phyloP scores from a whole-genome alignment of 2,113 vertebrate genomes.

The Herpailurus yagouaroundi region DNA sequence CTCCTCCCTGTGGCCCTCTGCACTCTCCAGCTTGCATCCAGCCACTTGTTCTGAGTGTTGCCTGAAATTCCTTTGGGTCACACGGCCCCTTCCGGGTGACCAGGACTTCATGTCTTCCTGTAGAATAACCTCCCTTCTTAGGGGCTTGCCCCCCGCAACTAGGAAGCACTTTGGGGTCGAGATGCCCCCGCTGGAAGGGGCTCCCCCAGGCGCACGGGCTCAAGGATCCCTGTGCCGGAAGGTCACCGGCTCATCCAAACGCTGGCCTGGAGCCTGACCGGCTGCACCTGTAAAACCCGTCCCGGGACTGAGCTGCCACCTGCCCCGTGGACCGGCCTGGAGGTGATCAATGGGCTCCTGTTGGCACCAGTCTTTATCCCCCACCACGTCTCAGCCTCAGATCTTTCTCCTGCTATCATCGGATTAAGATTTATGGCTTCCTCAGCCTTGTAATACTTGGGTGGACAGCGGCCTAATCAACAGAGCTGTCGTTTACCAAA shows the following conservation, averaged over 20 bases:
- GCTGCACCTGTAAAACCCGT: not conserved
- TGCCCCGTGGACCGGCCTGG: not conserved
- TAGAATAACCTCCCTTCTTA: not conserved
- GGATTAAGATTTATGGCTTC: constrained; percentile 81
- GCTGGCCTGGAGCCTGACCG: fast-evolving
- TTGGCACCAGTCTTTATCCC: not conserved
- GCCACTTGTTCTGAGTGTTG: not conserved
- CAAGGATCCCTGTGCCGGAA: not conserved
- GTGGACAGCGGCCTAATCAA: constrained; percentile 80
- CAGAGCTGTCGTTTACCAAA: constrained; percentile 79
- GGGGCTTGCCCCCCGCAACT: not conserved
- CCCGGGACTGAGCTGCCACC: fast-evolving
- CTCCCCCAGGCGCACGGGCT: not conserved
- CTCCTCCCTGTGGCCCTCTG: not conserved
- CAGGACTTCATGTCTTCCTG: not conserved
- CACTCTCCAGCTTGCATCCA: fast-evolving
- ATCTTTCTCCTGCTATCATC: constrained; percentile 61
- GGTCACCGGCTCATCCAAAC: not conserved
- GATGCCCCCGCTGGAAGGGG: not conserved
- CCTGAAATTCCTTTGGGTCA: not conserved
- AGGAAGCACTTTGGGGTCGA: not conserved
- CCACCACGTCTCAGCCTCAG: constrained; percentile 36
- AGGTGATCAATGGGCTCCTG: constrained; percentile 21
- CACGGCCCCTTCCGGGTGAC: not conserved
- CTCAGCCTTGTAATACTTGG: constrained; percentile 78